Base-by-base conservation (phyloP, 2,113 vertebrate species). In the Verasper variegatus region DNA sequence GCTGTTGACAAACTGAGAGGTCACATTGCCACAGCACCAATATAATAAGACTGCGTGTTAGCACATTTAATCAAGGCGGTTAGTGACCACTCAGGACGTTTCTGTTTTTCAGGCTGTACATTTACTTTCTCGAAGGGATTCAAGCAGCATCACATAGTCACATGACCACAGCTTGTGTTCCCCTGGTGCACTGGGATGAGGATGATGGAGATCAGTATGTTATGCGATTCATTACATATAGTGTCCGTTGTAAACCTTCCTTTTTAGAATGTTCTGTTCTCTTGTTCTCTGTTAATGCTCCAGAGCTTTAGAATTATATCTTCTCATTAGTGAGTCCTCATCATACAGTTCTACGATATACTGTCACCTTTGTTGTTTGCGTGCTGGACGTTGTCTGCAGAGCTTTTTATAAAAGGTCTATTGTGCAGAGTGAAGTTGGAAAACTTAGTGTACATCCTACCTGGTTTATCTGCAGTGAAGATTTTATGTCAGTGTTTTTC, bases 1-100 rank as follows among this genome's bases (percentile, higher is more conserved):
- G 79, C 81, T 83, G 75, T 82, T 80, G 75, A 85, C 76, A 84
- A 87, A 80, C 68, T 54, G 42, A 56, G 37, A 27, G 66, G 71
- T 74, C 62, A 68, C 65, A 59, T 20, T 63, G 68, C 24, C 4
- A 18, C 59, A 10, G 66, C 15, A 37, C 21, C 17, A 59, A 68
- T 45, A 54, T 42, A 76, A 69, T 51, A 74, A 71, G 35, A 59
- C 35, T 35, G 56, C 20, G 15, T 27, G 66, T 71, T 58, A 14
- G 74, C 8, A 24, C 23, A 56, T 31, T 83, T 23, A 20, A 71
- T 72, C 37, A 37, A 49, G 35, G 0, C 5, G 1, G 13, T 3
- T 0, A 18, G 18, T 56, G 54, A 66, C 49, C 2, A 26, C 3
- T 65, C 35, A 8, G 56, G 0, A 49, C 7, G 1, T 49, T 68